Base-by-base conservation (phyloP, 2,888 invertebrate genomes). In the Hirtodrosophila alboralis region DNA sequence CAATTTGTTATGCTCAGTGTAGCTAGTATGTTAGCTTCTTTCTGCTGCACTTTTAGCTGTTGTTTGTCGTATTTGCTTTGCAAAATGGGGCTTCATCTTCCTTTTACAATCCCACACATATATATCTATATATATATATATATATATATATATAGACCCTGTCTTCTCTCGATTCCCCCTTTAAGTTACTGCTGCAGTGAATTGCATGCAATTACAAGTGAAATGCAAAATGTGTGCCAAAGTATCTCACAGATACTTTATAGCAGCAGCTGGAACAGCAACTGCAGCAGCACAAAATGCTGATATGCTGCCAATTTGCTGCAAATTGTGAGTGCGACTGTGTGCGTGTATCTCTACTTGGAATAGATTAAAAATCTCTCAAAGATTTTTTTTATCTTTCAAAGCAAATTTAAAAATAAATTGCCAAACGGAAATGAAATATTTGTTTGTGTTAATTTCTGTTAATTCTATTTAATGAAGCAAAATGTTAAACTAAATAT, bases 151-250 rank as follows among this genome's bases (percentile, higher is more conserved):
- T n/a, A n/a, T n/a, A n/a, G n/a, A 12, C 31, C n/a, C 21, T 7
- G 23, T 16, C n/a, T 28, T 1, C 8, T 31, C 26, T 16, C 23
- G 34, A n/a, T 28, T 31, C 38, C n/a, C 5, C 4, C 14, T 41
- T 23, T 3, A 38, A 48, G 36, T 27, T 41, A 9, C 51, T 14
- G 59, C 62, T 64, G 60, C 61, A 37, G 38, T 62, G 65, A 85
- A 80, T 83, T 85, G 86, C 79, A 58, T 61, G 81, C 81, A 86
- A 81, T 81, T 86, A 81, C 84, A 86, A 64, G 59, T 56, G 58
- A 86, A 66, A 74, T 84, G 86, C 86, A 66, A 86, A 81, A 86
- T 86, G 86, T 84, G 81, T 74, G 69, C 74, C 72, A 69, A 84
- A 81, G 77, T 86, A 86, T 84, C 81, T 84, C 43, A 44, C 74